A percentile compares a stretch with the other conserved stretches of the same genome.
Conservation (phyloP, 2,113 vertebrate species). For the Mesoclemmys tuberculata region DNA sequence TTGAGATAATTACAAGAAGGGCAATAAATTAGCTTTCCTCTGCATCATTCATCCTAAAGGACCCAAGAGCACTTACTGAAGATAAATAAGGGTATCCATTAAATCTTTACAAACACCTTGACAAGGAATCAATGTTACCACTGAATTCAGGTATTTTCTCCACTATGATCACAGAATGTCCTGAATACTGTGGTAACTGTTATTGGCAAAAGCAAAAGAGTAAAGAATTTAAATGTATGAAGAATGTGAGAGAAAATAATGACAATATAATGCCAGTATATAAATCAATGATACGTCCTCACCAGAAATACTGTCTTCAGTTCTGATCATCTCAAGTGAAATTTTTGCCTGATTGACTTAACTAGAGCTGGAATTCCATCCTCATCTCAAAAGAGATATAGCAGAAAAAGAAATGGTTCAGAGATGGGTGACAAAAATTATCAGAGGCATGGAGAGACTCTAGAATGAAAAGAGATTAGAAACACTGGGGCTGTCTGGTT, state of each 20-base stretch:
- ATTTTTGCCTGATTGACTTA: background rate
- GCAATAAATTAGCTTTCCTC: slow-evolving; percentile 35
- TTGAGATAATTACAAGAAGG: slow-evolving; percentile 42
- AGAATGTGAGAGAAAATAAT: background rate
- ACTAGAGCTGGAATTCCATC: background rate
- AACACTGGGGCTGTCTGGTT: background rate
- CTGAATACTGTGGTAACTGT: background rate
- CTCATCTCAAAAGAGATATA: background rate
- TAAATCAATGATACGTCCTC: background rate
- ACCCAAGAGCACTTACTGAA: background rate
- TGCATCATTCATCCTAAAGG: slow-evolving; percentile 10
- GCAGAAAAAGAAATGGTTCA: background rate
- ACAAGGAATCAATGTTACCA: slow-evolving; percentile 49
- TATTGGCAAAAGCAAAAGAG: background rate
- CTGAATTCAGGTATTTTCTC: slow-evolving; percentile 18
- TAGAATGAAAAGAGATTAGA: background rate
- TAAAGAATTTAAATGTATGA: background rate
- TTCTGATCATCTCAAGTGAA: background rate
- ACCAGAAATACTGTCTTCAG: slow-evolving; percentile 8
- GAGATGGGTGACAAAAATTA: background rate
- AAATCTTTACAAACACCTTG: slow-evolving; percentile 33
- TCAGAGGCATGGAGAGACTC: background rate
- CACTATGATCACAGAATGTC: slow-evolving; percentile 8
- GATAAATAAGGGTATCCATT: slow-evolving; percentile 30
- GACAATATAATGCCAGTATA: background rate